Conservation (phyloP, 1,140 invertebrate genomes). For the Lamellibrachia luymesi region DNA sequence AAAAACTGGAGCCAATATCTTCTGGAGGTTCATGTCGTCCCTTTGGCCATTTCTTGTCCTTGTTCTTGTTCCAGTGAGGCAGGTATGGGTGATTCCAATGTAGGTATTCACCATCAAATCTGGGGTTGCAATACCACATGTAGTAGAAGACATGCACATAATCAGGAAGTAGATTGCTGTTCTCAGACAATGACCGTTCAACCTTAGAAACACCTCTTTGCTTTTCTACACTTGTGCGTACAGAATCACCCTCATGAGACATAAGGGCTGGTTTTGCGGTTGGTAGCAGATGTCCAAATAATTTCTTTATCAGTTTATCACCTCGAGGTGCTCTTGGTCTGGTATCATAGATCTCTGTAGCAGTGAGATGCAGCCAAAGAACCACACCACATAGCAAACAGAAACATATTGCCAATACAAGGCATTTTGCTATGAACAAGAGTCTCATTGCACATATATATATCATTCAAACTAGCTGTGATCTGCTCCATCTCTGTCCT, state of each 20-base stretch:
- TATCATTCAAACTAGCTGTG: neutral
- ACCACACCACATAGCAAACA: neutral
- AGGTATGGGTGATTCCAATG: slow-evolving; percentile 60
- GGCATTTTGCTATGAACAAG: neutral
- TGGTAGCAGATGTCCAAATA: neutral
- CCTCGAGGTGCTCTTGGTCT: neutral
- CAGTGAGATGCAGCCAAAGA: neutral
- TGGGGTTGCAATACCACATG: slow-evolving; percentile 59
- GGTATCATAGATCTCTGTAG: neutral
- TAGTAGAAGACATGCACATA: slow-evolving; percentile 61
- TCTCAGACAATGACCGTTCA: neutral
- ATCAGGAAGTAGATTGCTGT: slow-evolving; percentile 28
- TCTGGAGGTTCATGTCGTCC: slow-evolving; percentile 55
- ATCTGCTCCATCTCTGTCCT: neutral
- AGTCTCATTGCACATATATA: neutral
- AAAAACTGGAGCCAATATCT: slow-evolving; percentile 60
- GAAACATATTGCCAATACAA: neutral
- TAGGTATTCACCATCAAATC: slow-evolving; percentile 53
- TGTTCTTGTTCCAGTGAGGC: slow-evolving; percentile 54
- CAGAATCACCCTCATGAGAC: neutral
- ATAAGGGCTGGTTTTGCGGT: neutral
- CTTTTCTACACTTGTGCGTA: neutral
- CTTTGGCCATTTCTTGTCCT: slow-evolving; percentile 42
- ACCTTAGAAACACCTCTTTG: neutral
- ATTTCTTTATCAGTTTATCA: slow-evolving; percentile 1